Conservation (phyloP, 2,797 vertebrate species). For the Myotis pilosus region DNA sequence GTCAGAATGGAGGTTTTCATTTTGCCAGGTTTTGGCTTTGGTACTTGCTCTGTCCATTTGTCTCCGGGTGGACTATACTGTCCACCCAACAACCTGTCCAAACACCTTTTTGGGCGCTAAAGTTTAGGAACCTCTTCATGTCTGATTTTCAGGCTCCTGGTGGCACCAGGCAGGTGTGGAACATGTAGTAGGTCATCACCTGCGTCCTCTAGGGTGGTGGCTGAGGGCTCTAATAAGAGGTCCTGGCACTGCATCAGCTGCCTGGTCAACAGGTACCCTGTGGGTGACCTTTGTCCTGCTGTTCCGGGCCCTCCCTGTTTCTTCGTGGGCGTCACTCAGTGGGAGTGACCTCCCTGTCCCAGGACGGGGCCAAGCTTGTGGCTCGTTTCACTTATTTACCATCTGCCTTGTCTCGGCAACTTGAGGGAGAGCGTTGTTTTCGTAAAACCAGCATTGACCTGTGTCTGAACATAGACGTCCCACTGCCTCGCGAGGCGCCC, state of each 20-base stretch:
- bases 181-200: background rate
- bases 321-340: background rate
- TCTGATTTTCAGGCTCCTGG: background rate
- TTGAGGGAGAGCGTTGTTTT: background rate
- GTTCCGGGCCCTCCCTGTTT: background rate
- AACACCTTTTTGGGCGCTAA: background rate
- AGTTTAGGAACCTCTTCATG: background rate
- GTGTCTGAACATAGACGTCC: background rate
- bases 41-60: accelerated
- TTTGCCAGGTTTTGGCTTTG: background rate
- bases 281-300: slow-evolving; percentile 5
- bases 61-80: background rate
- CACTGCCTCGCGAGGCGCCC: background rate
- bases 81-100: background rate
- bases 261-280: background rate
- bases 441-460: background rate
- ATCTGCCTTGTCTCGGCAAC: background rate
- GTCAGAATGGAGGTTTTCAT: background rate
- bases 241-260: no score
- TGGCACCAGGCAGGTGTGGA: background rate
- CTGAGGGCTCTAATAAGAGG: background rate
- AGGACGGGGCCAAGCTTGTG: background rate
- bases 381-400: background rate
- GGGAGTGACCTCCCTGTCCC: background rate
- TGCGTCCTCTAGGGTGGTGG: background rate